These are phyloP conservation scores for Echinometra lucunter DNA, from an alignment of 53 echinoderm and acorn worm genomes.

Conservation along the genomic window DNA sequence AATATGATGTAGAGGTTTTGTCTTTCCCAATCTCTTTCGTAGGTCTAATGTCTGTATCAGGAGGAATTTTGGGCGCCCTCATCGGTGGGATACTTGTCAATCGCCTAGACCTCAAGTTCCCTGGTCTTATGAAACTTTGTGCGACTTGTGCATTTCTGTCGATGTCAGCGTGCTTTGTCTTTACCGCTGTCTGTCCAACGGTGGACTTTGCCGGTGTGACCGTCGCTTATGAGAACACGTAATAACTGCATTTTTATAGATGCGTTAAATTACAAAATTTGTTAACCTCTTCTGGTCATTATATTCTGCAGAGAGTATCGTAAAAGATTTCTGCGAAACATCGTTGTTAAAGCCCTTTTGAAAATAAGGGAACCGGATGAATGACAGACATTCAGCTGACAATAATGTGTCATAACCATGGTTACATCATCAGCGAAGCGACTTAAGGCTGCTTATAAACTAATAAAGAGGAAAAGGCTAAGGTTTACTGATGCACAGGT, in stretches of 20 bases:
- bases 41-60: slow-evolving; percentile 58
- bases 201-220: slow-evolving; percentile 64
- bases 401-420: no score
- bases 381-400: no score
- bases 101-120: slow-evolving; percentile 58
- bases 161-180: neutral
- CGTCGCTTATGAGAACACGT: slow-evolving; percentile 62
- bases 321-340: no score
- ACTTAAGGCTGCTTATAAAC: no score
- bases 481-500: no score
- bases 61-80: slow-evolving; percentile 63
- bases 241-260: slow-evolving; percentile 25
- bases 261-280: neutral
- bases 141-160: slow-evolving; percentile 1
- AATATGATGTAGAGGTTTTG: no score
- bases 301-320: no score
- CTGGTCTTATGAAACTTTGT: slow-evolving; percentile 53
- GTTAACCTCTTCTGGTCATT: no score
- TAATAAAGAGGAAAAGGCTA: no score
- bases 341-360: no score
- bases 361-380: no score
- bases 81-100: slow-evolving; percentile 66
- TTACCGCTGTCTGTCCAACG: slow-evolving; percentile 64
- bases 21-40: neutral
- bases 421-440: no score